These are phyloP conservation scores for Ceratina calcarata DNA, from an alignment of 1,140 invertebrate genomes.

Conservation along the genomic window DNA sequence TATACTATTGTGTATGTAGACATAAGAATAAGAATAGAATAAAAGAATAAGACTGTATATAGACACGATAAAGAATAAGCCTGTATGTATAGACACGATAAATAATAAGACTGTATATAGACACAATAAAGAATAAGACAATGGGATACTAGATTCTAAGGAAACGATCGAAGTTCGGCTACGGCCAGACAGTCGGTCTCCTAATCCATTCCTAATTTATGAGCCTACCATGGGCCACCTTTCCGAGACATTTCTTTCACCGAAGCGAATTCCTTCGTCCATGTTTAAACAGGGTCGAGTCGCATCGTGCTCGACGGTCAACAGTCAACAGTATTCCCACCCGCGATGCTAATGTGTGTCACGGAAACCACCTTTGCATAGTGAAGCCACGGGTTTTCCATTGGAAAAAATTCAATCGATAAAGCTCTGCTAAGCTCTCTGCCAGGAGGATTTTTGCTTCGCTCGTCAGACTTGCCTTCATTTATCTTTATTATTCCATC, in stretches of 20 bases:
- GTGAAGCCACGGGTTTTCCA: not conserved
- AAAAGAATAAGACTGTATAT: not conserved
- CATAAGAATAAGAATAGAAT: not conserved
- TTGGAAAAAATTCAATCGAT: not conserved
- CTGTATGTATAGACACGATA: not conserved
- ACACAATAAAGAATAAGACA: too few species aligned
- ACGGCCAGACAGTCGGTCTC: conserved; percentile 28
- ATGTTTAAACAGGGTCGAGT: conserved; percentile 39
- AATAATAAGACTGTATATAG: too few species aligned
- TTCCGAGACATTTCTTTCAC: not conserved
- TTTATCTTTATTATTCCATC: too few species aligned
- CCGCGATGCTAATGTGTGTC: conserved; percentile 8
- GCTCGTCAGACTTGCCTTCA: too few species aligned
- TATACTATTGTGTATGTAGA: not conserved
- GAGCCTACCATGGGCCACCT: not conserved
- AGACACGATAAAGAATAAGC: not conserved
- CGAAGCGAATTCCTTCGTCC: not conserved
- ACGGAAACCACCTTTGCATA: not conserved
- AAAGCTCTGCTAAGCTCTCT: not conserved
- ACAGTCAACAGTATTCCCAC: not conserved
- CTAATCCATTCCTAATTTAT: conserved; percentile 33
- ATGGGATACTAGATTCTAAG: not conserved
- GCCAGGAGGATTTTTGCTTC: too few species aligned
- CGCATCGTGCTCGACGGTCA: not conserved
- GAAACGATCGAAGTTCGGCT: conserved; percentile 22